Evolutionary conservation across 2,888 invertebrate species (phyloP).

Genomic region (Leptopterna dolabrata): DNA sequence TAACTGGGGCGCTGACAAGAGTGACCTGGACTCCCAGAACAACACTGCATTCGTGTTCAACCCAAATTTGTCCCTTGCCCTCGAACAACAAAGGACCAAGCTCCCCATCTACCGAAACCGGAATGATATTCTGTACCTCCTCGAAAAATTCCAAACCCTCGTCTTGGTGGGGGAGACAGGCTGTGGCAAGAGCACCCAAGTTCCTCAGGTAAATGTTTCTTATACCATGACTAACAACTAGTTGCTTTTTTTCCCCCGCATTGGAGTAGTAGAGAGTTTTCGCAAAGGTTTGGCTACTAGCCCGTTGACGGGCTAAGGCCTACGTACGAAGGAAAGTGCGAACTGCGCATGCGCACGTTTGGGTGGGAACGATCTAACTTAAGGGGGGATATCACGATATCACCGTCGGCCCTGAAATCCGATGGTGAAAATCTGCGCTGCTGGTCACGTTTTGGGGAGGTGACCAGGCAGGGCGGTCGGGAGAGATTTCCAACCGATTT

Average conservation of each 20-base stretch:
- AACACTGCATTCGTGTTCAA: constrained; percentile 84
- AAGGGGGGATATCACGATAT: no score
- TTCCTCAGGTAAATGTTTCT: constrained; percentile 82
- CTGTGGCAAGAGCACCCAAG: constrained; percentile 95
- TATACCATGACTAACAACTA: neutral
- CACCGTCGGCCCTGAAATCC: no score
- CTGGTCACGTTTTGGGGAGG: no score
- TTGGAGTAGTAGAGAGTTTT: neutral
- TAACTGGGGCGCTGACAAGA: constrained; percentile 65
- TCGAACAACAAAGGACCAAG: constrained; percentile 85
- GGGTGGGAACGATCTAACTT: no score
- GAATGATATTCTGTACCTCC: constrained; percentile 84
- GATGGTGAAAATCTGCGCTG: no score
- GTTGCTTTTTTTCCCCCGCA: neutral
- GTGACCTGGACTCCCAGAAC: constrained; percentile 72
- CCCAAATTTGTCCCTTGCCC: constrained; percentile 82
- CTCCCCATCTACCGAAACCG: constrained; percentile 89
- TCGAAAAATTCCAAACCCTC: constrained; percentile 91
- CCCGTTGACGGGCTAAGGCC: no score
- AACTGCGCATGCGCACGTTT: no score
- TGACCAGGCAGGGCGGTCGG: no score
- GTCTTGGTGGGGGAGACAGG: constrained; percentile 95
- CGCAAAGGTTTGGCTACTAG: no score
- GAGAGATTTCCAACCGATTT: no score
- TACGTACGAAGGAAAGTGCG: no score